Conservation (phyloP, 2,113 vertebrate genomes). For the Raja brachyura region DNA sequence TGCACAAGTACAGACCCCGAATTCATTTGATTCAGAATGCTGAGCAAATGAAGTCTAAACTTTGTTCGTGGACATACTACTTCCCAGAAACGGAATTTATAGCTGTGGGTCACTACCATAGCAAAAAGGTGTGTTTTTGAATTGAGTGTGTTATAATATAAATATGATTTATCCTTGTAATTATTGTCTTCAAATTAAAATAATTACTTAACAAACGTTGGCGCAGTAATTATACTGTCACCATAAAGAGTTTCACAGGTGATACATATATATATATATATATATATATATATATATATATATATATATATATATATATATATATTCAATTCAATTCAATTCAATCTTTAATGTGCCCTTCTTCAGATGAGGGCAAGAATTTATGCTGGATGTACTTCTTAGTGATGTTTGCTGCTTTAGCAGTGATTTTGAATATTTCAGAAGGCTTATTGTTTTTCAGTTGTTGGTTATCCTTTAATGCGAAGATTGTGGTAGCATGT, state of each 20-base stretch:
- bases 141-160: neutral
- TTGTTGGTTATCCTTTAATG: no score
- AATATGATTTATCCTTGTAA: neutral
- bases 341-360: no score
- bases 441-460: no score
- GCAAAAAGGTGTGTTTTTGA: conserved; percentile 1
- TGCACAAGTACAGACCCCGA: conserved; percentile 34
- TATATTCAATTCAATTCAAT: no score
- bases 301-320: no score
- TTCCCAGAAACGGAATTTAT: conserved; percentile 31
- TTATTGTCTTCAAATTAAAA: neutral
- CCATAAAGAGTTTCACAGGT: neutral
- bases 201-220: neutral
- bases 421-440: no score
- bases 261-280: no score
- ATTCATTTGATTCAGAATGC: conserved; percentile 35
- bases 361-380: no score
- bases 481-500: no score
- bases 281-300: no score
- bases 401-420: no score
- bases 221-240: neutral
- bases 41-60: conserved; percentile 8
- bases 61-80: conserved; percentile 1
- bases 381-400: no score
- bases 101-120: conserved; percentile 35